These are phyloP conservation scores for Leguminivora glycinivorella DNA, from an alignment of 1,140 invertebrate genomes.

Conservation along the genomic window DNA sequence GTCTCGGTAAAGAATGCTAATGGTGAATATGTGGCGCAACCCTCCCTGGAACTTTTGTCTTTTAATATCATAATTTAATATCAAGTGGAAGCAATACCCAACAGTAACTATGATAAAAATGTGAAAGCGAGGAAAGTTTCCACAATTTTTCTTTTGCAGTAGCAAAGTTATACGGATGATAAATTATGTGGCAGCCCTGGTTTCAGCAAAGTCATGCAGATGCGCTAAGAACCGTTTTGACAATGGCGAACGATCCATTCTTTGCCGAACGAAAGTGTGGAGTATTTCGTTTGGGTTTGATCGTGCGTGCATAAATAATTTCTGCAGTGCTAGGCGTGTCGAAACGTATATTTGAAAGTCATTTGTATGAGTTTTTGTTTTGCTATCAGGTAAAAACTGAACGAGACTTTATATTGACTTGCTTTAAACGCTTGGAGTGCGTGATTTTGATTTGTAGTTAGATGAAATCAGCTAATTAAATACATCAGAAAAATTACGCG, in stretches of 20 bases:
- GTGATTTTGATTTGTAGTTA: neutral
- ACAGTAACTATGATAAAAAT: neutral
- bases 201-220: slow-evolving; percentile 1
- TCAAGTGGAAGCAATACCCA: neutral
- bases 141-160: neutral
- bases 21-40: too few relatives aligned
- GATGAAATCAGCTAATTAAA: neutral
- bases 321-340: neutral
- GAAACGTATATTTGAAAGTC: neutral
- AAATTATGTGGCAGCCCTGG: slow-evolving; percentile 8
- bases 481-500: neutral
- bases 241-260: slow-evolving; percentile 1
- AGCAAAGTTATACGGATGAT: slow-evolving; percentile 5
- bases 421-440: neutral
- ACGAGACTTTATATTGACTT: neutral
- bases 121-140: neutral
- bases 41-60: neutral
- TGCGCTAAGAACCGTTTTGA: neutral
- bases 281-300: slow-evolving; percentile 1
- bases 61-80: neutral
- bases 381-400: neutral
- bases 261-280: slow-evolving; percentile 12
- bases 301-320: slow-evolving; percentile 28
- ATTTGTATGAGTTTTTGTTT: neutral
- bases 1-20: too few relatives aligned